These are phyloP conservation scores for Arctopsyche grandis DNA, from an alignment of 1,140 invertebrate genomes.

Conservation along the genomic window DNA sequence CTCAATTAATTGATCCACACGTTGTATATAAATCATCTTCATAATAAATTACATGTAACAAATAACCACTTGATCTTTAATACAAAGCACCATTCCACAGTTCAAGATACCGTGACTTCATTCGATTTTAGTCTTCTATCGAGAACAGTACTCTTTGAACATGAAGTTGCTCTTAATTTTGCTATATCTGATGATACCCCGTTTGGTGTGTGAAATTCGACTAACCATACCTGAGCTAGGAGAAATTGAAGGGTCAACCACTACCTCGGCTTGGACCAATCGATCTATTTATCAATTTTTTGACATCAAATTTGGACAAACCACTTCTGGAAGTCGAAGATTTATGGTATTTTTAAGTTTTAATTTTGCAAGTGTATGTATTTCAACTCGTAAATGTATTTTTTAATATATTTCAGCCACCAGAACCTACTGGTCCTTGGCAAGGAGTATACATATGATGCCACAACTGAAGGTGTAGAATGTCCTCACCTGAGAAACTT, in stretches of 20 bases:
- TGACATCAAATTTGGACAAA: slow-evolving; percentile 58
- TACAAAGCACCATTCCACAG: too few relatives aligned
- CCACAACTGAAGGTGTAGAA: background rate
- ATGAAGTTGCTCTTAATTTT: too few relatives aligned
- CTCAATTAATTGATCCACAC: too few relatives aligned
- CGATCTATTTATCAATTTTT: slow-evolving; percentile 59
- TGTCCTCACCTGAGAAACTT: slow-evolving; percentile 27
- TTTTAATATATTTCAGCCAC: too few relatives aligned
- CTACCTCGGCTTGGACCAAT: slow-evolving; percentile 58
- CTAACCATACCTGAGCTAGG: slow-evolving; percentile 58
- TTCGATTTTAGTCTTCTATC: too few relatives aligned
- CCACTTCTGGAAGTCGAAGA: slow-evolving; percentile 57
- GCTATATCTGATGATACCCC: background rate
- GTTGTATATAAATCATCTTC: too few relatives aligned
- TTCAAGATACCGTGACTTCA: too few relatives aligned
- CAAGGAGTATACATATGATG: slow-evolving; percentile 31
- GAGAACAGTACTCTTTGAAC: too few relatives aligned
- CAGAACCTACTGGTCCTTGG: slow-evolving; percentile 11
- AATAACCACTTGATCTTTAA: too few relatives aligned
- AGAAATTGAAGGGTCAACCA: slow-evolving; percentile 56
- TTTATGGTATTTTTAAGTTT: slow-evolving; percentile 57
- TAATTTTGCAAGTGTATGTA: slow-evolving; percentile 4
- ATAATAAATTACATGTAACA: too few relatives aligned
- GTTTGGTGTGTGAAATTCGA: slow-evolving; percentile 29
- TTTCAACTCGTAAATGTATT: too few relatives aligned